Evolutionary conservation across 2,797 vertebrate species (phyloP), one percentile per base, ranked within the genome.

Genomic region (Mionectes olivaceus): DNA sequence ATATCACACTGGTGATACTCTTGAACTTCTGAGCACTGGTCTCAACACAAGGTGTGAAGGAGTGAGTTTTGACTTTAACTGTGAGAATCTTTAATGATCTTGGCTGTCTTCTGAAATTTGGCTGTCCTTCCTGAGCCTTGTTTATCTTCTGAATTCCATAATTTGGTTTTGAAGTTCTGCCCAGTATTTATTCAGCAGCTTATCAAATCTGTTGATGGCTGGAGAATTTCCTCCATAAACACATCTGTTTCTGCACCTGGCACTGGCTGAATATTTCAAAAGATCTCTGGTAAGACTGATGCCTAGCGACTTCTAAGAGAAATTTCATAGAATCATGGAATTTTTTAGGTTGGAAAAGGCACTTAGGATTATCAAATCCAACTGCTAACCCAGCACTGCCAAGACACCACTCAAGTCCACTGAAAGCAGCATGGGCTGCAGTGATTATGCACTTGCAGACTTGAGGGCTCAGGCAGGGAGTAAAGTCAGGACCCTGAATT

Each of bases 211-310:
- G 44, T 87, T 89, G 87, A 78, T 78, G 83, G 55, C 63, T 92
- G 63, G 70, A 94, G 81, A 82, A 68, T 33, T 73, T 87, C 93
- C 91, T 82, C 55, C 79, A 19, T 50, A 94, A 93, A 92, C 74
- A 93, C 94, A 93, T 87, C 81, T 92, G 93, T 74, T 90, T 65
- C 81, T 3, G 8, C 2, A 43, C 83, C 81, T 93, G 94, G 70
- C 55, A 50, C 67, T 19, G 41, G 57, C 57, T 67, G 53, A 60
- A 60, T 60, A 67, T 63, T 89, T 60, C 53, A 18, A 7, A 37
- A 41, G 46, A 68, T 53, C 57, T 86, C 41, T 71, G 59, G 32
- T 61, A 55, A 73, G 46, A 75, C 5, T 35, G 75, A 68, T 76
- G 59, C 75, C 63, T 82, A 50, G 49, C 19, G 78, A 61, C 59